Conservation (phyloP, 2,113 vertebrate genomes). For the Pelobates fuscus region DNA sequence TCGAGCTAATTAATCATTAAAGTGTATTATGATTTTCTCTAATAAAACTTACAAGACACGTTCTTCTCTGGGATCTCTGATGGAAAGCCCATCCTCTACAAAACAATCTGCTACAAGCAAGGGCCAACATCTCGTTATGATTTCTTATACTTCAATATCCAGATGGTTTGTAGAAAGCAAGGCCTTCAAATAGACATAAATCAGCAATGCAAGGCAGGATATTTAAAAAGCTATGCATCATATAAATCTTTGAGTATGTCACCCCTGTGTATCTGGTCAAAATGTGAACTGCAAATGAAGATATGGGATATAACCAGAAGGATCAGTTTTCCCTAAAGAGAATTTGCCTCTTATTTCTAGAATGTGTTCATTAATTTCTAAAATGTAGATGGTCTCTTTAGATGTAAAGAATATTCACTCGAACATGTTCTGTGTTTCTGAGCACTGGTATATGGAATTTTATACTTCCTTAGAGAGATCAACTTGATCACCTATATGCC, state of each 20-base stretch:
- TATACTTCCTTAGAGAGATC: no score
- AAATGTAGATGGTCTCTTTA: neutral
- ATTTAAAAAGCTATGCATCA: constrained; percentile 23
- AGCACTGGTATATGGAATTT: neutral
- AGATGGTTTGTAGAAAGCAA: constrained; percentile 53
- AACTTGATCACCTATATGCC: no score
- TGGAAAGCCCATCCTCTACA: constrained; percentile 59
- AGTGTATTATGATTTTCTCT: constrained; percentile 68
- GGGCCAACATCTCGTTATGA: constrained; percentile 51
- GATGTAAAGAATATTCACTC: neutral
- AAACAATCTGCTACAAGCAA: constrained; percentile 58
- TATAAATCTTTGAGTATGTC: constrained; percentile 11
- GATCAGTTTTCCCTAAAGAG: neutral
- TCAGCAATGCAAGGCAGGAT: constrained; percentile 39
- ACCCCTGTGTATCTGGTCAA: constrained; percentile 14
- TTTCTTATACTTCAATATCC: constrained; percentile 42
- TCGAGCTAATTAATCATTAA: constrained; percentile 52
- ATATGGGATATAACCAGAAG: constrained; percentile 2
- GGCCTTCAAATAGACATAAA: constrained; percentile 37
- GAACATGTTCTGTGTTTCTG: neutral
- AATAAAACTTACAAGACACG: constrained; percentile 68
- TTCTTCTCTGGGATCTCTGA: constrained; percentile 44
- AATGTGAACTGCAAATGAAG: constrained; percentile 6
- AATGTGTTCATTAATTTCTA: neutral
- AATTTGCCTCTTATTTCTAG: neutral